These are phyloP conservation scores for Drosophila nigrodunni DNA, from an alignment of 1,140 invertebrate genomes.

Conservation along the genomic window DNA sequence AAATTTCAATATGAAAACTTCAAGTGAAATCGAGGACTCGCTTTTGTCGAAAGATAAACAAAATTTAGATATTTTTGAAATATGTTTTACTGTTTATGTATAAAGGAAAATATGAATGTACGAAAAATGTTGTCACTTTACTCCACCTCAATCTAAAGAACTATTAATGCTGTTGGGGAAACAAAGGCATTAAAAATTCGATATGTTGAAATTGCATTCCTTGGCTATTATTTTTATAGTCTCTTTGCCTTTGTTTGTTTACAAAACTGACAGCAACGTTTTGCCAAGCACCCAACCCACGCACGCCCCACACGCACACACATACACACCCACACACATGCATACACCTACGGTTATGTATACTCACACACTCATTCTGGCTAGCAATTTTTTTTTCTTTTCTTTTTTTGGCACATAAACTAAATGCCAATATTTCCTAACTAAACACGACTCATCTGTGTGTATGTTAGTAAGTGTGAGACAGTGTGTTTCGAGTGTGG, in stretches of 20 bases:
- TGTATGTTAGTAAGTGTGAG: slow-evolving; percentile 7
- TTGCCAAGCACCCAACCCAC: no score
- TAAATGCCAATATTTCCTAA: slow-evolving; percentile 75
- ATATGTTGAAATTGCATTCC: slow-evolving; percentile 26
- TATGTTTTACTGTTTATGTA: no score
- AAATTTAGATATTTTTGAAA: no score
- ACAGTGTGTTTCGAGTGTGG: slow-evolving; percentile 17
- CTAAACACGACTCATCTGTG: slow-evolving; percentile 59
- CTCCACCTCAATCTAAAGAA: not conserved
- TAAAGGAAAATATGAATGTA: not conserved
- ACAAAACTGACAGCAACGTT: slow-evolving; percentile 53
- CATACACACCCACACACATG: slow-evolving; percentile 6
- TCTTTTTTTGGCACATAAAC: slow-evolving; percentile 47
- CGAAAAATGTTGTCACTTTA: not conserved
- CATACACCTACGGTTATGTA: not conserved
- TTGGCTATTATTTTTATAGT: slow-evolving; percentile 40
- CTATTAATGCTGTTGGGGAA: slow-evolving; percentile 2
- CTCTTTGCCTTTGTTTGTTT: slow-evolving; percentile 64
- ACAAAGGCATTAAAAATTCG: slow-evolving; percentile 26
- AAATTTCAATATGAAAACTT: no score
- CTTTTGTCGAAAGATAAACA: no score
- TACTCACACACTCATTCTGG: not conserved
- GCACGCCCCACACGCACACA: slow-evolving; percentile 2
- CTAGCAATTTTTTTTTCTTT: slow-evolving; percentile 14
- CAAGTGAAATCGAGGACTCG: no score